Conservation (phyloP, 2,797 vertebrate genomes). For the Halcyon chelicuti region DNA sequence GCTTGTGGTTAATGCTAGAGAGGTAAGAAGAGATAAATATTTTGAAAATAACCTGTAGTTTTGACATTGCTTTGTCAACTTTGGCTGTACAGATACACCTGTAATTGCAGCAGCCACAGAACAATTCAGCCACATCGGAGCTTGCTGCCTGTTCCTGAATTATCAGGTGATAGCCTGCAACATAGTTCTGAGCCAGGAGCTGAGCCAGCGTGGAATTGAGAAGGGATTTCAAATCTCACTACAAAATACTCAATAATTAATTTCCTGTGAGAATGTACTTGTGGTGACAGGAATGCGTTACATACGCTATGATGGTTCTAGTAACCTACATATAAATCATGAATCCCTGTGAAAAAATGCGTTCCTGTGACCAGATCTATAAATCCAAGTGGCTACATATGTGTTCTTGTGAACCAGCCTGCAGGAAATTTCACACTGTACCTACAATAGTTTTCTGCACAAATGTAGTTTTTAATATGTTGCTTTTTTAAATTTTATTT, state of each 20-base stretch:
- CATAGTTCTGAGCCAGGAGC: background rate
- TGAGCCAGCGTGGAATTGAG: background rate
- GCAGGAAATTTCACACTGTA: background rate
- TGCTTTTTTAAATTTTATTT: background rate
- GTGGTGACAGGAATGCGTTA: background rate
- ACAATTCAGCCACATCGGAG: background rate
- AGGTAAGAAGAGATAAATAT: background rate
- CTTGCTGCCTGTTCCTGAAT: background rate
- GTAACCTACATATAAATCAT: background rate
- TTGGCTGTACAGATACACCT: background rate
- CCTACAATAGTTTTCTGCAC: background rate
- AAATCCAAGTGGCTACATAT: background rate
- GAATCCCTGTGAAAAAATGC: background rate
- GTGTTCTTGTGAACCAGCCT: background rate
- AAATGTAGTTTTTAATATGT: background rate
- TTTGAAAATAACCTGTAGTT: background rate
- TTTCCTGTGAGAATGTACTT: background rate
- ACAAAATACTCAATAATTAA: slow-evolving; percentile 18
- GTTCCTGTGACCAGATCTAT: background rate
- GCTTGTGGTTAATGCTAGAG: background rate
- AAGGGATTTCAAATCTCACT: background rate
- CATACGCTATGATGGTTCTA: background rate
- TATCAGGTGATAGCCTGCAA: background rate
- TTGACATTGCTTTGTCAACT: background rate
- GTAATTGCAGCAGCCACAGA: background rate